Evolutionary conservation across 2,888 invertebrate species (phyloP), one percentile per base, ranked within the genome.

Genomic region (Therioaphis trifolii): DNA sequence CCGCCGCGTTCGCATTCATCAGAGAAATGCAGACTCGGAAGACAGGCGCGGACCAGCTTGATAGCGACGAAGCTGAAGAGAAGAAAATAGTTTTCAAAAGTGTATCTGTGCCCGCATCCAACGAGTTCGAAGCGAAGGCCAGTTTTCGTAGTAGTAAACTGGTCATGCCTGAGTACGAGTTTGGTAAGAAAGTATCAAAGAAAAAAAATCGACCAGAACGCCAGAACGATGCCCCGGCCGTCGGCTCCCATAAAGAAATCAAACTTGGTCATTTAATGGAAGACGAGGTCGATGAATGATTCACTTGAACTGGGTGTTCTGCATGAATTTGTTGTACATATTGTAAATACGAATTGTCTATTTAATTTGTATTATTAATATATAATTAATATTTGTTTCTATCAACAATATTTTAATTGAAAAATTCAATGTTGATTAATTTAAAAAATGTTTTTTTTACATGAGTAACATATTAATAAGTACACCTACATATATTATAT

Each of bases 1-100:
- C 80, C 14, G 82, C 82, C 1, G 85, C 85, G 2, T 85, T 85
- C 75, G 80, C 85, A 3, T 85, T 85, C 46, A 24, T 85, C 18
- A 52, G 78, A 75, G 85, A 85, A 84, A 69, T 85, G 75, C 49
- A 84, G 55, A 75, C 72, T 15, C 71, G 85, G 49, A 85, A 85
- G 78, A 18, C 46, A 9, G 14, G 61, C 3, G 43, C 29, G 14
- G 21, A n/a, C 1, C n/a, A n/a, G n/a, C n/a, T n/a, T n/a, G 29
- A 52, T 2, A 24, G 55, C 3, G 55, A 46, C 7, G 15, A 43
- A 4, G 69, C 35, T 21, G 55, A 61, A 21, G 29, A 14, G 0
- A 84, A 69, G 40, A 84, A 72, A 71, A 84, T 84, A 5, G 46
- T 84, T n/a, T 84, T 84, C 24, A 77, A 71, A 14, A 66, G 27